Evolutionary conservation across 2,888 invertebrate genomes (phyloP).

Genomic region (Protophormia terraenovae): DNA sequence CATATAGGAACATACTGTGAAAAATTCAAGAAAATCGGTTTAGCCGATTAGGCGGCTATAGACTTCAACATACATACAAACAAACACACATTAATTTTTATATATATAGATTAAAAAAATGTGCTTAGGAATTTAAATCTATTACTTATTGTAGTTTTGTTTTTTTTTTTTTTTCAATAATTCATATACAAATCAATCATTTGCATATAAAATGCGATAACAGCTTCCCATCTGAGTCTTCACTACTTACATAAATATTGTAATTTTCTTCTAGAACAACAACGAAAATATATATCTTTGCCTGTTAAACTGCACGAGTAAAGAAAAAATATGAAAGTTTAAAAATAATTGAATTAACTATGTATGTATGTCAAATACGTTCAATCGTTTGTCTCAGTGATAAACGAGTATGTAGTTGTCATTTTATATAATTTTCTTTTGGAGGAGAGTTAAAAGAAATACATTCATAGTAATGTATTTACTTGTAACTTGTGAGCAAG

Average conservation of each 20-base stretch:
- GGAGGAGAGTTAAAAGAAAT: too few species aligned
- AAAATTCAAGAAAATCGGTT: too few species aligned
- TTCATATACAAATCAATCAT: conserved; percentile 37
- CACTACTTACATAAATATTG: neutral
- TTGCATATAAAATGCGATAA: neutral
- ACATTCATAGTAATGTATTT: neutral
- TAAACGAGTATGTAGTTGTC: neutral
- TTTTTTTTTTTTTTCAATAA: neutral
- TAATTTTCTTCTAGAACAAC: neutral
- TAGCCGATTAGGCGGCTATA: too few species aligned
- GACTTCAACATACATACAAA: too few species aligned
- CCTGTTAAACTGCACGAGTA: conserved; percentile 14
- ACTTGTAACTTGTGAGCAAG: neutral
- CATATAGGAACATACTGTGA: too few species aligned
- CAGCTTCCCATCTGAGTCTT: neutral
- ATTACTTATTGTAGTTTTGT: too few species aligned
- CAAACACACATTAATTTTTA: too few species aligned
- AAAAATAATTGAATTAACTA: conserved; percentile 21
- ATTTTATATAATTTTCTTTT: neutral
- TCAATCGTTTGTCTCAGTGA: neutral
- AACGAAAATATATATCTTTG: conserved; percentile 2
- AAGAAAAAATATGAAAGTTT: neutral
- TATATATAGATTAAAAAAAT: neutral
- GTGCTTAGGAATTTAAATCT: neutral
- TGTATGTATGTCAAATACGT: conserved; percentile 1